These are phyloP conservation scores for Drosophila melanica DNA, from an alignment of 1,140 invertebrate genomes.

Conservation along the genomic window DNA sequence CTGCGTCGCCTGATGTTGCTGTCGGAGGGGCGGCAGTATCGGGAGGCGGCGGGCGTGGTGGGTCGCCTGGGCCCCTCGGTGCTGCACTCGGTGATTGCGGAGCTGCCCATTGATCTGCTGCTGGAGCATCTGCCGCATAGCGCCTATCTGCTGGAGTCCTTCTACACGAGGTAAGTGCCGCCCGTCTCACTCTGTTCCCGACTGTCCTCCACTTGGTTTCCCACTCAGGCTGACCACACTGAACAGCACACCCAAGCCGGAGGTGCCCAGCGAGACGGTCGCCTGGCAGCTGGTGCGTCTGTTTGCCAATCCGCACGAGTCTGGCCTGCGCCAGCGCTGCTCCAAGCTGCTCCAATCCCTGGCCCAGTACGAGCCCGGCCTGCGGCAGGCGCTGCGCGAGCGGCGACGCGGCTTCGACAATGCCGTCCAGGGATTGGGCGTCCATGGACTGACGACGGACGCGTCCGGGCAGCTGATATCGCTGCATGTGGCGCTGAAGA, in stretches of 20 bases:
- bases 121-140: slow-evolving; percentile 94
- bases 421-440: slow-evolving; percentile 93
- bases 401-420: slow-evolving; percentile 90
- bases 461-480: slow-evolving; percentile 86
- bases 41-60: slow-evolving; percentile 91
- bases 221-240: slow-evolving; percentile 85
- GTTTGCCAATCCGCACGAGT: slow-evolving; percentile 89
- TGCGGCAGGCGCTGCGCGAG: slow-evolving; percentile 86
- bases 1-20: slow-evolving; percentile 89
- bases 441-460: slow-evolving; percentile 92
- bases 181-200: not conserved
- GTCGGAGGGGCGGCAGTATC: slow-evolving; percentile 91
- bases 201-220: not conserved
- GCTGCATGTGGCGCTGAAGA: slow-evolving; percentile 89
- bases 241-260: slow-evolving; percentile 86
- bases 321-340: slow-evolving; percentile 86
- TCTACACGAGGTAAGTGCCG: slow-evolving; percentile 89
- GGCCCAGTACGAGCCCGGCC: slow-evolving; percentile 85
- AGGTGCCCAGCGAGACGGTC: slow-evolving; percentile 90
- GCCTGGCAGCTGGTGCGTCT: slow-evolving; percentile 92
- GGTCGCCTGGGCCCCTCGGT: slow-evolving; percentile 90
- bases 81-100: slow-evolving; percentile 88
- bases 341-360: slow-evolving; percentile 85
- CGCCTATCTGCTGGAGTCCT: slow-evolving; percentile 92
- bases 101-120: slow-evolving; percentile 93